Evolutionary conservation across 2,888 invertebrate genomes (phyloP).

Genomic region (Mythimna loreyi): DNA sequence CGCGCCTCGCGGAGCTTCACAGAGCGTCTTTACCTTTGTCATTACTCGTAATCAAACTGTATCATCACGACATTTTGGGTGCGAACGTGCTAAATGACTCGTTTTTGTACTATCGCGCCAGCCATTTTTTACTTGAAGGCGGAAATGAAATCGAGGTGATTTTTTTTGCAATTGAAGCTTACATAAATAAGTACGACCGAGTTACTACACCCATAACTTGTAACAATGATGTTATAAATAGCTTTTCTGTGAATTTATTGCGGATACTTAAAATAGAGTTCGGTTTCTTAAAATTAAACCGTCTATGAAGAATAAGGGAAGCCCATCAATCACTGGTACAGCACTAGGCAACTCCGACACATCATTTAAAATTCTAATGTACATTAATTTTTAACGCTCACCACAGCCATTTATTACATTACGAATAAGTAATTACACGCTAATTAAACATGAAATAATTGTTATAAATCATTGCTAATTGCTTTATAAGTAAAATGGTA

Average conservation of each 20-base stretch:
- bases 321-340: conserved; percentile 51
- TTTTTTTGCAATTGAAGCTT: conserved; percentile 21
- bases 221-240: conserved; percentile 9
- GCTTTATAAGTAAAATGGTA: conserved; percentile 15
- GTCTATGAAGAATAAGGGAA: conserved; percentile 19
- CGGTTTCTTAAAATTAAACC: conserved; percentile 22
- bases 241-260: conserved; percentile 1
- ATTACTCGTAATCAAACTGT: conserved; percentile 58
- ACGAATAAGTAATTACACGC: conserved; percentile 51
- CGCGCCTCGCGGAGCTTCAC: conserved; percentile 37
- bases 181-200: conserved; percentile 9
- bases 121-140: conserved; percentile 33
- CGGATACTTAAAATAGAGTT: background rate
- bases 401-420: conserved; percentile 31
- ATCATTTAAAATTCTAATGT: conserved; percentile 55
- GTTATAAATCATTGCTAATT: conserved; percentile 54
- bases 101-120: conserved; percentile 27
- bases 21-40: conserved; percentile 55
- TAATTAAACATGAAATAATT: conserved; percentile 57
- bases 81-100: conserved; percentile 41
- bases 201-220: conserved; percentile 19
- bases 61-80: conserved; percentile 51
- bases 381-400: conserved; percentile 45
- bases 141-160: conserved; percentile 34
- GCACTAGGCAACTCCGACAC: conserved; percentile 21